Percentiles rank a stretch among this genome's conserved stretches.
phyloP scores from a whole-genome alignment of 2,888 invertebrate genomes.

The Siphlonurus alternatus region DNA sequence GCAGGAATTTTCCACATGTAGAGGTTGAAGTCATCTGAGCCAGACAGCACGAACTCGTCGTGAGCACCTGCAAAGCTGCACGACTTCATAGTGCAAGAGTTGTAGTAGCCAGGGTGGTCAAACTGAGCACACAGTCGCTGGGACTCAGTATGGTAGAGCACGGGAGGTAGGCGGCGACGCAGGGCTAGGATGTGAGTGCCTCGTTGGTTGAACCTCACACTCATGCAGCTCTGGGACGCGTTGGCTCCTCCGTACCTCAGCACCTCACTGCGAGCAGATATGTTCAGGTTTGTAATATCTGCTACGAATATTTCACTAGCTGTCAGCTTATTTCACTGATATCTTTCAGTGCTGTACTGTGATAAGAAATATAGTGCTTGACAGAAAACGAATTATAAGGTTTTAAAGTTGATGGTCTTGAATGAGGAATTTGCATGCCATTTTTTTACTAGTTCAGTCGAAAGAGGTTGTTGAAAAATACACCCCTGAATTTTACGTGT shows the following conservation, averaged over 20 bases:
- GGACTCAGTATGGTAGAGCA: conserved; percentile 48
- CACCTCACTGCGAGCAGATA: conserved; percentile 37
- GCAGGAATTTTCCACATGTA: conserved; percentile 85
- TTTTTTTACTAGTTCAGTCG: too few species aligned
- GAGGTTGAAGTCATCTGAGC: conserved; percentile 89
- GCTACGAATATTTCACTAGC: too few species aligned
- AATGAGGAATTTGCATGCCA: too few species aligned
- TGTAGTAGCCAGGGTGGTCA: conserved; percentile 80
- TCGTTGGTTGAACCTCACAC: conserved; percentile 68
- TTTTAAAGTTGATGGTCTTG: too few species aligned
- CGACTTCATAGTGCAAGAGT: conserved; percentile 95
- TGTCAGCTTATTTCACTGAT: too few species aligned
- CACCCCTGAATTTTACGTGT: too few species aligned
- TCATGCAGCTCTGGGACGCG: conserved; percentile 65
- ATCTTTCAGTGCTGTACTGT: too few species aligned
- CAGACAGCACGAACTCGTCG: conserved; percentile 79
- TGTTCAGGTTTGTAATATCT: too few species aligned
- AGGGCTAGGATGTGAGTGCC: conserved; percentile 67
- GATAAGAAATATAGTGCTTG: too few species aligned
- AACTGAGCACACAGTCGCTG: conserved; percentile 65
- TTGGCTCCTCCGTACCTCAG: conserved; percentile 45
- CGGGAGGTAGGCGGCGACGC: conserved; percentile 71
- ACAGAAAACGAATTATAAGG: too few species aligned
- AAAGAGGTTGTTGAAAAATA: too few species aligned
- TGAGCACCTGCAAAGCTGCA: conserved; percentile 82